Conservation (phyloP, 2,797 vertebrate genomes). For the Alcedo atthis region DNA sequence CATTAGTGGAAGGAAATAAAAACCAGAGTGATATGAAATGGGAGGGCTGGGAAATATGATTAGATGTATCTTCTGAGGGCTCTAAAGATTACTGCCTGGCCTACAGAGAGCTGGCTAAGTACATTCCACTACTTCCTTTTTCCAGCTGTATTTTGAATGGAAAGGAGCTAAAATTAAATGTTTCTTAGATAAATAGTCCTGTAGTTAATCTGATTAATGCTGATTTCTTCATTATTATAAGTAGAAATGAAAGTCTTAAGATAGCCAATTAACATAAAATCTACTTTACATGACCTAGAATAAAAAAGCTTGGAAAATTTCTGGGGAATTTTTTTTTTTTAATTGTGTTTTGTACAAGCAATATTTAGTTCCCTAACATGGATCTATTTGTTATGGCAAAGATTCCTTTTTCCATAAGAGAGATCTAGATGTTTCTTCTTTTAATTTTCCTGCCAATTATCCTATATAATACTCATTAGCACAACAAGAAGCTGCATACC, state of each 20-base stretch:
- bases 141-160: conserved; percentile 10
- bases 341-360: not conserved
- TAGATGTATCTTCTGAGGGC: not conserved
- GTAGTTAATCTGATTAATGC: conserved; percentile 12
- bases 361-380: not conserved
- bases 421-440: not conserved
- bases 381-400: not conserved
- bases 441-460: not conserved
- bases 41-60: conserved; percentile 30
- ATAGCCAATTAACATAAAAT: not conserved
- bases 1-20: conserved; percentile 24
- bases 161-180: conserved; percentile 10
- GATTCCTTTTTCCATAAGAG: not conserved
- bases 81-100: conserved; percentile 15
- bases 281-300: not conserved
- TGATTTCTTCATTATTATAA: not conserved
- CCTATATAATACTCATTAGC: not conserved
- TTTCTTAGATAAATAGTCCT: conserved; percentile 20
- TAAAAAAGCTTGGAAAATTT: not conserved
- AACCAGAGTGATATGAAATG: conserved; percentile 20
- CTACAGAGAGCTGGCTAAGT: conserved; percentile 5
- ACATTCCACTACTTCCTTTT: not conserved
- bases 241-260: not conserved
- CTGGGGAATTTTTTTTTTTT: not conserved
- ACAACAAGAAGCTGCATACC: not conserved